Evolutionary conservation across 1,140 invertebrate genomes (phyloP).

Genomic region (Drosophila lini): DNA sequence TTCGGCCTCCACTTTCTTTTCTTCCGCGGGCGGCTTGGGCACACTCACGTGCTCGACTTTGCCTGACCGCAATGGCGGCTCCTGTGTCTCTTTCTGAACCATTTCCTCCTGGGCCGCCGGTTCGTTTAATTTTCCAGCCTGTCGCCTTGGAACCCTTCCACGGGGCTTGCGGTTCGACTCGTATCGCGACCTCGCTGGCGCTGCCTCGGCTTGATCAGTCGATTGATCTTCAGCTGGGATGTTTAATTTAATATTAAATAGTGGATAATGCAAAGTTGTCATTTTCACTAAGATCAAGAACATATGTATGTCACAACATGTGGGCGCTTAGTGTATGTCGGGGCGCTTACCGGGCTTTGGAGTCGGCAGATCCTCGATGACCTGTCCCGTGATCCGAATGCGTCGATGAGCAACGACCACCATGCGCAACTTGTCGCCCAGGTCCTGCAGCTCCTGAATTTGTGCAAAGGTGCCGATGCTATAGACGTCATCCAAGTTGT

Average conservation of each 20-base stretch:
- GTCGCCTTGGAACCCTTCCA: constrained; percentile 33
- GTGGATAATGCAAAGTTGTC: constrained; percentile 84
- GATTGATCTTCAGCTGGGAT: constrained; percentile 83
- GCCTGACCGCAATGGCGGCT: constrained; percentile 52
- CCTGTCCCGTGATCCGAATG: constrained; percentile 91
- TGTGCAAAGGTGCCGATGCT: constrained; percentile 98
- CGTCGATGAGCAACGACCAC: constrained; percentile 97
- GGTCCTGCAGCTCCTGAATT: constrained; percentile 98
- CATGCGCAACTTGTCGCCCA: constrained; percentile 95
- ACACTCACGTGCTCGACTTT: constrained; percentile 19
- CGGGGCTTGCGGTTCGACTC: constrained; percentile 85
- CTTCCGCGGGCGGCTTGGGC: constrained; percentile 3
- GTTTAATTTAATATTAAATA: constrained; percentile 84
- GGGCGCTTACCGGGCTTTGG: constrained; percentile 76
- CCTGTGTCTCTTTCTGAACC: constrained; percentile 44
- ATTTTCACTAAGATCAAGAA: constrained; percentile 80
- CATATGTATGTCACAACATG: constrained; percentile 59
- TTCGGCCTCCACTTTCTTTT: neutral
- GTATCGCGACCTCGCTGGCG: constrained; percentile 1
- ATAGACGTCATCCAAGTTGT: constrained; percentile 94
- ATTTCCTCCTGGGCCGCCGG: constrained; percentile 31
- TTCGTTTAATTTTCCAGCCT: constrained; percentile 29
- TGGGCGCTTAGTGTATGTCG: constrained; percentile 36
- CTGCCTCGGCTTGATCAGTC: constrained; percentile 37
- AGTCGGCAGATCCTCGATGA: constrained; percentile 88